Conservation (phyloP, 2,888 invertebrate species). For the Orthosia gothica region DNA sequence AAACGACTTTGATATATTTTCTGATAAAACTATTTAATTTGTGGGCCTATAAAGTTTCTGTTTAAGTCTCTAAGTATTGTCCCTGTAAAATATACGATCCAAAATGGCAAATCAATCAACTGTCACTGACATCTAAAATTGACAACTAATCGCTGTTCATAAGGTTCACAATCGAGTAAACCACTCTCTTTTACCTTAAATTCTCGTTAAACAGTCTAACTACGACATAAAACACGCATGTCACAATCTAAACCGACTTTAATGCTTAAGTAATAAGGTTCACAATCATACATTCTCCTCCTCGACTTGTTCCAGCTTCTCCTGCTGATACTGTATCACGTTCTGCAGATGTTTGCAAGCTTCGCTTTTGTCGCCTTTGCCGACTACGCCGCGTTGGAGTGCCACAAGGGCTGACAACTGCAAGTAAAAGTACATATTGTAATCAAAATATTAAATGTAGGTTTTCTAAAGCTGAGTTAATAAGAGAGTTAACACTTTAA, state of each 20-base stretch:
- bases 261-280: conserved; percentile 53
- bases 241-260: conserved; percentile 55
- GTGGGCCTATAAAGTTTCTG: not conserved
- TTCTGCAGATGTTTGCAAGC: conserved; percentile 87
- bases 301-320: conserved; percentile 82
- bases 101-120: not conserved
- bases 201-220: conserved; percentile 58
- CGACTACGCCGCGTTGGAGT: conserved; percentile 84
- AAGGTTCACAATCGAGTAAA: conserved; percentile 19
- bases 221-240: conserved; percentile 68
- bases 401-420: conserved; percentile 85
- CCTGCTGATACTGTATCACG: conserved; percentile 85
- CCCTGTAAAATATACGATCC: not conserved
- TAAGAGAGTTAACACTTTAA: too few species aligned
- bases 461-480: too few species aligned
- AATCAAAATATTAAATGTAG: too few species aligned
- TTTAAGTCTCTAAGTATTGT: not conserved
- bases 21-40: not conserved
- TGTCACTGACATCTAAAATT: not conserved
- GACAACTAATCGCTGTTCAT: not conserved
- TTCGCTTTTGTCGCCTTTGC: conserved; percentile 79
- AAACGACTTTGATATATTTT: not conserved
- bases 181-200: not conserved
- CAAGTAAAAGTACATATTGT: conserved; percentile 11
- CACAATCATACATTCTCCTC: conserved; percentile 84